Evolutionary conservation across 2,113 vertebrate species (phyloP), one percentile per base, ranked within the genome.

Genomic region (Puffinus mauretanicus): DNA sequence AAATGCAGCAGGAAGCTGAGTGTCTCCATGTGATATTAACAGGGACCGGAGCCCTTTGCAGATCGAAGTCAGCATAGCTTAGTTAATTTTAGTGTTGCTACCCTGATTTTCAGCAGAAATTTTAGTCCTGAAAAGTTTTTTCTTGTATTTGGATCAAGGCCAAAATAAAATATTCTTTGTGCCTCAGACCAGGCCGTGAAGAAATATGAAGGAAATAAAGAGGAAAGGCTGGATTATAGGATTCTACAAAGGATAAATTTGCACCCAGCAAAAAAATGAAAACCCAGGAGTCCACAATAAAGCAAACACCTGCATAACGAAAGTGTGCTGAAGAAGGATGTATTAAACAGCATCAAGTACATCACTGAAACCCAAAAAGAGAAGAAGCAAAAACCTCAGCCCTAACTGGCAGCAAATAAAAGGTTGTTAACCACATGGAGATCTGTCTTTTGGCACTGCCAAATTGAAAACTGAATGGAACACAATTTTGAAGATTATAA

Each of bases 401-500:
- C 81, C 27, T 96, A 91, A 90, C 96, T 98, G 97, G 97, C 97
- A 96, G 54, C 58, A 88, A 96, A 98, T 96, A 91, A 98, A 97
- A 98, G 96, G 87, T 91, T 97, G 96, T 95, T 95, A 97, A 96
- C 96, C 94, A 95, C 98, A 98, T 94, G 96, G 96, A 98, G 97
- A 97, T 97, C 95, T 75, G 92, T 92, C 96, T 97, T 96, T 94
- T 79, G 97, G 94, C 79, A 85, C 61, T 97, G 98, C 96, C 97
- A 98, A 97, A 97, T 90, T 97, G 97, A 96, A 97, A 97, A 96
- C 92, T 97, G 98, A 98, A 98, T 89, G 81, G 94, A 95, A 96
- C 94, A 94, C 97, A 97, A 88, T 98, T 98, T 97, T 97, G 89
- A 97, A 98, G 96, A 97, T 98, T 98, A 96, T 80, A 95, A 95